A percentile compares a stretch with the other conserved stretches of the same genome.
Evolutionary conservation across 2,797 vertebrate genomes (phyloP).

Genomic region (Zalophus californianus): DNA sequence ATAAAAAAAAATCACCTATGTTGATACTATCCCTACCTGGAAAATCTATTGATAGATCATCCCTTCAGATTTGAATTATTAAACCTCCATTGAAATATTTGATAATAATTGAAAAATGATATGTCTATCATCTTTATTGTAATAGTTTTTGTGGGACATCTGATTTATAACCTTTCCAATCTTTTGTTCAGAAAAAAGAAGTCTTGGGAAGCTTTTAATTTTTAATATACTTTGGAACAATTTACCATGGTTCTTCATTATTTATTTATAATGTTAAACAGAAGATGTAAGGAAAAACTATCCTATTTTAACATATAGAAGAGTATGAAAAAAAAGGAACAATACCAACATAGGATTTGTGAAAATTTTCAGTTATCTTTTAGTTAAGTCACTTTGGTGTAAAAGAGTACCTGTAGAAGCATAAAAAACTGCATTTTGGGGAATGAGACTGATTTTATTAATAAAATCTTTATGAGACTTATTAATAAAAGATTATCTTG

Average conservation of each 20-base stretch:
- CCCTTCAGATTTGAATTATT: not conserved
- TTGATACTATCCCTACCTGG: not conserved
- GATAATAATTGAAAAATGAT: slow-evolving; percentile 31
- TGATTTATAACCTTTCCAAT: slow-evolving; percentile 52
- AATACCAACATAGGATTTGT: not conserved
- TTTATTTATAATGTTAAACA: slow-evolving; percentile 63
- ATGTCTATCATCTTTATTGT: not conserved
- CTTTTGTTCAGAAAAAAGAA: not conserved
- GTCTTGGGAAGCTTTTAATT: slow-evolving; percentile 66
- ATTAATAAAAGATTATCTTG: not conserved
- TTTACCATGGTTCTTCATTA: slow-evolving; percentile 63
- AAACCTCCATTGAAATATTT: not conserved
- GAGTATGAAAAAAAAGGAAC: slow-evolving; percentile 26
- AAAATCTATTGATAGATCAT: not conserved
- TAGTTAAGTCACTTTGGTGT: not conserved
- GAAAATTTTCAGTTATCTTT: not conserved
- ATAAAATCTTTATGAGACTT: not conserved
- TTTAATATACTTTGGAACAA: slow-evolving; percentile 68
- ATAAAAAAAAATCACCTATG: not conserved
- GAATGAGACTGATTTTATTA: not conserved
- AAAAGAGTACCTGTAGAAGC: not conserved
- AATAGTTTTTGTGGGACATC: slow-evolving; percentile 11
- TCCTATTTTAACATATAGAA: not conserved
- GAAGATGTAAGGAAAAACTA: slow-evolving; percentile 27
- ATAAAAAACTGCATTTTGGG: not conserved